These are phyloP conservation scores for Hipparchia sbordonii DNA, from an alignment of 2,888 invertebrate species.

Conservation along the genomic window DNA sequence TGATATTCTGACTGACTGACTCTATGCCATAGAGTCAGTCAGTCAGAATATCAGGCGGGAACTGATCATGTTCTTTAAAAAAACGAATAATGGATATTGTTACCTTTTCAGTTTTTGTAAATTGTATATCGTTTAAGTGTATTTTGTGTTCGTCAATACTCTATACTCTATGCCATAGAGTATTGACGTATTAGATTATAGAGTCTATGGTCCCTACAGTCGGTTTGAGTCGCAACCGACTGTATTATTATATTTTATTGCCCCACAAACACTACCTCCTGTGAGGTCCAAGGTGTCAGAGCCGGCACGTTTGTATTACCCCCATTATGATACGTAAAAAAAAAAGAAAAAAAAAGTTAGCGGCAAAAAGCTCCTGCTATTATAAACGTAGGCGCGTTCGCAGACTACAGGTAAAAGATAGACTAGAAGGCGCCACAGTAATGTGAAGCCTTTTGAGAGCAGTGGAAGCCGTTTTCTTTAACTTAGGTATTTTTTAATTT, in stretches of 20 bases:
- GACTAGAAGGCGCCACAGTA: not conserved
- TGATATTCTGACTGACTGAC: no score
- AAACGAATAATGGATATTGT: no score
- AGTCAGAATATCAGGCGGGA: no score
- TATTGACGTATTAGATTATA: no score
- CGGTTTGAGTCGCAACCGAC: slow-evolving; percentile 39
- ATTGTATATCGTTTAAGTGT: no score
- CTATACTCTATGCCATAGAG: no score
- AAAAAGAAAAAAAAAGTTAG: slow-evolving; percentile 60
- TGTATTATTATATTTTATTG: slow-evolving; percentile 76
- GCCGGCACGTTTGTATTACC: slow-evolving; percentile 78
- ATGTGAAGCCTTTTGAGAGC: not conserved
- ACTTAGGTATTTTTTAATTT: not conserved
- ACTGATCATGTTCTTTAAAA: no score
- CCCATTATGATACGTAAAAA: slow-evolving; percentile 69
- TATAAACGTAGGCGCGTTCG: slow-evolving; percentile 44
- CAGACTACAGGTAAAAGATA: not conserved
- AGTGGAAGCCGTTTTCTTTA: not conserved
- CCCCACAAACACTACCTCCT: slow-evolving; percentile 74
- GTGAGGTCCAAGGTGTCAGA: slow-evolving; percentile 81
- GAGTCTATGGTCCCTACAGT: slow-evolving; percentile 23
- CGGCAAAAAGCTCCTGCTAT: slow-evolving; percentile 70
- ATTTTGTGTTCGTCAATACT: no score
- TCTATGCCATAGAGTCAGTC: no score
- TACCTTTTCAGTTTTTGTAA: no score